phyloP scores from a whole-genome alignment of 2,888 invertebrate genomes.

The Ischnus inquisitorius region DNA sequence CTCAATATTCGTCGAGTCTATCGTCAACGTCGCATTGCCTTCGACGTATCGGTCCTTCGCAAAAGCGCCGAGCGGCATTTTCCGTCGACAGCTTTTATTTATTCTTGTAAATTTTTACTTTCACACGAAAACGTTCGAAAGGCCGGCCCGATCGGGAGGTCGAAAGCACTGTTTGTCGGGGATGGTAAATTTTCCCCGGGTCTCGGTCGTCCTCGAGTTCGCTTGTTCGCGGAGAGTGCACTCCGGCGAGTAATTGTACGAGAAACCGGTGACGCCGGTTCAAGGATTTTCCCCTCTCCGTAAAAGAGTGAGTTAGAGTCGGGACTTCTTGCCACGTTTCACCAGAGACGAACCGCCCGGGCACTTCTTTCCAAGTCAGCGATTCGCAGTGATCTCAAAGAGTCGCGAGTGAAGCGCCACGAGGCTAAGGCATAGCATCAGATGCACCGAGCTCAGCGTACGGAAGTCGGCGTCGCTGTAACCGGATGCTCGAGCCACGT shows the following conservation, averaged over 20 bases:
- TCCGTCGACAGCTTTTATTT: too few species aligned
- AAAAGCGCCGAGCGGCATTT: background rate
- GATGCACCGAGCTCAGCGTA: constrained; percentile 74
- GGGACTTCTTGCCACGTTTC: constrained; percentile 2
- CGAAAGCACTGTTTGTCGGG: background rate
- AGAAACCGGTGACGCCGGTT: constrained; percentile 3
- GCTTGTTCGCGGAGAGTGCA: constrained; percentile 10
- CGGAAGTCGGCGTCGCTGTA: constrained; percentile 76
- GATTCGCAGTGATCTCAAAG: constrained; percentile 45
- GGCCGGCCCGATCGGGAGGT: background rate
- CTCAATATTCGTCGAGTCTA: background rate
- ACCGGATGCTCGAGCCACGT: constrained; percentile 86
- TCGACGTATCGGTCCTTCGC: background rate
- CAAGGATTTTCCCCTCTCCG: background rate
- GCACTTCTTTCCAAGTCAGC: constrained; percentile 21
- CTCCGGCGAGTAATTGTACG: background rate
- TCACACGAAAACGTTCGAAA: too few species aligned
- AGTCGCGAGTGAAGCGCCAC: constrained; percentile 69
- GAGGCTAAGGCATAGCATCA: constrained; percentile 76
- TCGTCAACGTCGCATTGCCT: background rate
- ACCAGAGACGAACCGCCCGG: constrained; percentile 7
- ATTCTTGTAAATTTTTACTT: too few species aligned
- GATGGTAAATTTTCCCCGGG: too few species aligned
- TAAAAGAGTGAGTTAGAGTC: background rate
- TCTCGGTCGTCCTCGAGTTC: constrained; percentile 10